phyloP scores from a whole-genome alignment of 2,888 invertebrate species.

The Pheosia tremula region DNA sequence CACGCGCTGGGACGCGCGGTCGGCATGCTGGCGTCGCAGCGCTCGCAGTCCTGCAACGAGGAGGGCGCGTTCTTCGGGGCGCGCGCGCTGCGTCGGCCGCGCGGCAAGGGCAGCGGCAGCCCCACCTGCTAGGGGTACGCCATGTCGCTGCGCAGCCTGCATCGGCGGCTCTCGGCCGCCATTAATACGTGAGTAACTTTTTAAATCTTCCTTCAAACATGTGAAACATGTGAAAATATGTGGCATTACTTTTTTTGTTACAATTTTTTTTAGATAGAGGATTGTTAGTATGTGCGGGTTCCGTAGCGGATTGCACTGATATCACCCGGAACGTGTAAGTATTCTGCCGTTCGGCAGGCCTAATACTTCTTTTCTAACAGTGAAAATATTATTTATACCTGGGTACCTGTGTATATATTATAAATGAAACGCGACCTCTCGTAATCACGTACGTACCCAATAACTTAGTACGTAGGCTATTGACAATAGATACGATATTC shows the following conservation, averaged over 20 bases:
- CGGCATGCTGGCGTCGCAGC: slow-evolving; percentile 82
- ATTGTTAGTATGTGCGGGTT: too few species aligned
- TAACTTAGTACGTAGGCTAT: neutral
- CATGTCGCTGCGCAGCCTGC: slow-evolving; percentile 87
- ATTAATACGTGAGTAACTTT: slow-evolving; percentile 82
- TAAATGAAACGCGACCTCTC: neutral
- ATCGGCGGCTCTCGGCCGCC: slow-evolving; percentile 86
- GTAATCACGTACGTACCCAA: neutral
- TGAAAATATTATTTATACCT: too few species aligned
- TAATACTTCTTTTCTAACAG: too few species aligned
- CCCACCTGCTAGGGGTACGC: slow-evolving; percentile 86
- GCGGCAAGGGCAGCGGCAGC: slow-evolving; percentile 83
- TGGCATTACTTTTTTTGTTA: too few species aligned
- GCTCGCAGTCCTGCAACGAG: slow-evolving; percentile 83
- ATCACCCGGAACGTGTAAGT: too few species aligned
- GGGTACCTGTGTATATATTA: too few species aligned
- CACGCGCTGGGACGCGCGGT: slow-evolving; percentile 77
- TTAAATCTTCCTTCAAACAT: neutral
- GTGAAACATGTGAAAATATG: too few species aligned
- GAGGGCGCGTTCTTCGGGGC: slow-evolving; percentile 83
- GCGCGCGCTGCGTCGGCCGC: slow-evolving; percentile 84
- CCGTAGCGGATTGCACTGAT: too few species aligned
- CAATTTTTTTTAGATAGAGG: too few species aligned
- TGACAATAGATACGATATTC: neutral
- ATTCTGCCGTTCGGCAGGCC: too few species aligned